These are phyloP conservation scores for Siderastrea siderea DNA, from an alignment of 92 coral and sea anemone genomes.

Conservation along the genomic window DNA sequence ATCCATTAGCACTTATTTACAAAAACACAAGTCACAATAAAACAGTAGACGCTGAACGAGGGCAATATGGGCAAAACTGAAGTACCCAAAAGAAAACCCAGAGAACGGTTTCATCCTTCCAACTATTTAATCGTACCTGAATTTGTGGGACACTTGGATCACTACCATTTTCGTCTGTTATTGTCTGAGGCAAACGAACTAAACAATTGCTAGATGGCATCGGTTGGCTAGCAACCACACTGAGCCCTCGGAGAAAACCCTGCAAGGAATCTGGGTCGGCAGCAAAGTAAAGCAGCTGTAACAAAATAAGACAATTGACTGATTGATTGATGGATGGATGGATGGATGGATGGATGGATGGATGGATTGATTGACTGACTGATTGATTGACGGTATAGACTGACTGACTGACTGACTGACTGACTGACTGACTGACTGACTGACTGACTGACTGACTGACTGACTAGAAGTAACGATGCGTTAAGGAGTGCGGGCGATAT, in stretches of 20 bases:
- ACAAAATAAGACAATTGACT: neutral
- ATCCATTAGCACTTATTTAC: too few species aligned
- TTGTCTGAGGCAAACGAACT: slow-evolving; percentile 58
- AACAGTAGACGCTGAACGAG: too few species aligned
- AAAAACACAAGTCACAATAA: too few species aligned
- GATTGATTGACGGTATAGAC: too few species aligned
- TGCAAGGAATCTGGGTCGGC: slow-evolving; percentile 91
- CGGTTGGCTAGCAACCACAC: slow-evolving; percentile 81
- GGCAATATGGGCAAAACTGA: neutral
- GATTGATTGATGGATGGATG: neutral
- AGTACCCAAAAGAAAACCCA: neutral
- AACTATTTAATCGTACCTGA: slow-evolving; percentile 50
- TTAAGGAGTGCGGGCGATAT: too few species aligned
- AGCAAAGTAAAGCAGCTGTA: slow-evolving; percentile 91
- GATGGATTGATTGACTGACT: too few species aligned
- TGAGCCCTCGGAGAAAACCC: slow-evolving; percentile 93
- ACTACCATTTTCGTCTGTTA: slow-evolving; percentile 44
- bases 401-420: too few species aligned
- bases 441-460: too few species aligned
- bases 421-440: too few species aligned
- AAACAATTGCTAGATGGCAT: slow-evolving; percentile 87
- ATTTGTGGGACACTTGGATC: slow-evolving; percentile 73
- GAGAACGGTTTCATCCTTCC: neutral
- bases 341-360: neutral
- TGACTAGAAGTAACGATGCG: too few species aligned